Conservation (phyloP, 37 sponge, comb jelly and placozoan genomes). For the Spongilla lacustris region DNA sequence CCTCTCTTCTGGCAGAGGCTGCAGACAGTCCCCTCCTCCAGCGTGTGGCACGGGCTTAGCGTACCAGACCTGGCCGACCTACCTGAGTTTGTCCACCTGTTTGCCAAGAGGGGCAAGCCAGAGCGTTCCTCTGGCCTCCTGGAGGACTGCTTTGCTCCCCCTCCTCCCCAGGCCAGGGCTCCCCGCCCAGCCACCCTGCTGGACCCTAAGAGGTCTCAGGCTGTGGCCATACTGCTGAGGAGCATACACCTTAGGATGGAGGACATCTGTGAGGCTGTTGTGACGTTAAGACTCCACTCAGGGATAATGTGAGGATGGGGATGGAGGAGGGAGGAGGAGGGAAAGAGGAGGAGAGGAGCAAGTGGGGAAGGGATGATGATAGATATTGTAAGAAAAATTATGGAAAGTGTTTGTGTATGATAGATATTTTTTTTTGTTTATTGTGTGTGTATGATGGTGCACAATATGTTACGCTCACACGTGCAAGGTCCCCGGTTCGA, state of each 20-base stretch:
- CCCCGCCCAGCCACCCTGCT: slow-evolving; percentile 16
- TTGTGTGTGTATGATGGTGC: too few species aligned
- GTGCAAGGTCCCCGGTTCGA: too few species aligned
- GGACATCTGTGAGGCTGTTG: slow-evolving; percentile 15
- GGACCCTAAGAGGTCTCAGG: slow-evolving; percentile 38
- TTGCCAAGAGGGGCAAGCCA: slow-evolving; percentile 14
- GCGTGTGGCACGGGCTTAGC: too few species aligned
- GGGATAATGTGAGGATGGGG: slow-evolving; percentile 12
- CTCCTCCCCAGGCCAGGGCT: neutral
- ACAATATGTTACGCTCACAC: too few species aligned
- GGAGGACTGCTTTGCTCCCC: neutral
- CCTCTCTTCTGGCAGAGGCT: slow-evolving; percentile 48
- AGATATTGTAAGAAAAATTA: too few species aligned
- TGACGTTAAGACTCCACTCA: neutral
- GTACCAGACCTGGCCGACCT: neutral
- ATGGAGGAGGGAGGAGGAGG: too few species aligned
- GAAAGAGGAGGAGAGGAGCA: too few species aligned
- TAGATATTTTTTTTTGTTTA: too few species aligned
- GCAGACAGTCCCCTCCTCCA: neutral
- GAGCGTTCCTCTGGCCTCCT: neutral
- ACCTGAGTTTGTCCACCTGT: slow-evolving; percentile 25
- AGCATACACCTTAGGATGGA: slow-evolving; percentile 7
- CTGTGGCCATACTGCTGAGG: slow-evolving; percentile 27
- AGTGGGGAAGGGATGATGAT: too few species aligned
- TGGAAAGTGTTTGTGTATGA: too few species aligned